Evolutionary conservation across 2,888 invertebrate genomes (phyloP).

Genomic region (Eustalomyia histrio): DNA sequence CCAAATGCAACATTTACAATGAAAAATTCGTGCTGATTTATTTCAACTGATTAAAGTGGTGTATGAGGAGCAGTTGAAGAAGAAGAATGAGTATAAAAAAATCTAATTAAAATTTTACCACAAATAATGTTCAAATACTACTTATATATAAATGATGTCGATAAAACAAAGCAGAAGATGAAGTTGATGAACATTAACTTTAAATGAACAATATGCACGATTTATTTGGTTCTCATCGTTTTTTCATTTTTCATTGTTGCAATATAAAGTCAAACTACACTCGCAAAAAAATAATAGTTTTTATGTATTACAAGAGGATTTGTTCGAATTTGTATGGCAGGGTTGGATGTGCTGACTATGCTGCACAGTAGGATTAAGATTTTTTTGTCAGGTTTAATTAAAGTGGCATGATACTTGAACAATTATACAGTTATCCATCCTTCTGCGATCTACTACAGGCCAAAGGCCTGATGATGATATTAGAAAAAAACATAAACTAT

Average conservation of each 20-base stretch:
- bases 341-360: too few species aligned
- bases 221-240: constrained; percentile 56
- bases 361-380: too few species aligned
- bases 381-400: too few species aligned
- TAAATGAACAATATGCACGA: constrained; percentile 58
- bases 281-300: background rate
- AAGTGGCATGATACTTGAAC: too few species aligned
- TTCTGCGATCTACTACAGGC: too few species aligned
- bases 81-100: constrained; percentile 36
- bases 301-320: too few species aligned
- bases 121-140: constrained; percentile 52
- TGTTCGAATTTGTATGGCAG: too few species aligned
- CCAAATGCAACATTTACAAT: constrained; percentile 65
- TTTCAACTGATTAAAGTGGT: constrained; percentile 60
- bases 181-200: constrained; percentile 51
- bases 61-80: constrained; percentile 5
- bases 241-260: constrained; percentile 30
- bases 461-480: too few species aligned
- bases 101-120: constrained; percentile 63
- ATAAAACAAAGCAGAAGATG: constrained; percentile 27
- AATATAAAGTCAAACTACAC: constrained; percentile 15
- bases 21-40: constrained; percentile 65
- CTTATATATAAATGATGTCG: constrained; percentile 26
- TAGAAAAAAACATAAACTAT: too few species aligned
- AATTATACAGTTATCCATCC: too few species aligned